Evolutionary conservation across 1,140 invertebrate genomes (phyloP), one percentile per base, ranked within the genome.

Genomic region (Drosophila baimaii): DNA sequence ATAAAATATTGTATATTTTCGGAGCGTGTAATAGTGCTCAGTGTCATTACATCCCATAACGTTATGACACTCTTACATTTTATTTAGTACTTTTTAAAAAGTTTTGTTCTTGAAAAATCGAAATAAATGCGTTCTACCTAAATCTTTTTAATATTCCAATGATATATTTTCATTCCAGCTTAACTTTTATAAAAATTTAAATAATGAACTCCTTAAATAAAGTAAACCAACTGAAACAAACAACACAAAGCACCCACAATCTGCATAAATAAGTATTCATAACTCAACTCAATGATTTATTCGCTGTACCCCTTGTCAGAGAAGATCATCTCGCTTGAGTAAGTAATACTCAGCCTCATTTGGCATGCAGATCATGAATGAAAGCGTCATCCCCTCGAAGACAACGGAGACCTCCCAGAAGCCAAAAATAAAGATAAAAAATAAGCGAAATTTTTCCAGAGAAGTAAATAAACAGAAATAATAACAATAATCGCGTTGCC

Each of bases 331-430:
- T 59, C 46, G 19, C n/a, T 41, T 47, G 66, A 54, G 46, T 33
- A 56, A 74, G 64, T 41, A 68, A 61, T 51, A 62, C 44, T 51
- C 31, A 29, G 41, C 41, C 59, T 61, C 61, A 83, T 88, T 88
- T 83, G 51, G 37, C 57, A 88, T 88, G 83, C 83, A 79, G 27
- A 63, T 77, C 83, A 89, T 77, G 86, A 66, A 79, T 64, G 47
- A 74, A 83, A 77, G 79, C 83, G 80, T 89, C 79, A 89, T 59
- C 47, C 37, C 33, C 13, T 27, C 13, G 15, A 57, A 71, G 51
- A 25, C 39, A 69, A 52, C 23, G 31, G 25, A 52, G 83, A 89
- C 83, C 83, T 82, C 83, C 79, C 83, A 88, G 84, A 46, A 79
- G 71, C 51, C 19, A 35, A 39, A 52, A 59, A 49, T 27, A 13